These are phyloP conservation scores for Choristoneura fumiferana DNA, from an alignment of 1,140 invertebrate genomes.

Conservation along the genomic window DNA sequence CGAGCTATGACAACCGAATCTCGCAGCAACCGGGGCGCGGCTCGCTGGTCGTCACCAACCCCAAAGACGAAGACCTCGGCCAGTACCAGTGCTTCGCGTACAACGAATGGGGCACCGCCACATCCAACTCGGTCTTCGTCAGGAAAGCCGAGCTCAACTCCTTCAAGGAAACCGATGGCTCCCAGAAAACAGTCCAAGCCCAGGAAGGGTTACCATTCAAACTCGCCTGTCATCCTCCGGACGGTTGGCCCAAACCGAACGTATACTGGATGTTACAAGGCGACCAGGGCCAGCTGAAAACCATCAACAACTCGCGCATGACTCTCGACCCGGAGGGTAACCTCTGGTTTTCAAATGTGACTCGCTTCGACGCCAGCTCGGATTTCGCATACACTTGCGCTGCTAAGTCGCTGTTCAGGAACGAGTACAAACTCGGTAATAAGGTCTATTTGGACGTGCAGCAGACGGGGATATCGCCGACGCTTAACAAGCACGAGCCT, in stretches of 20 bases:
- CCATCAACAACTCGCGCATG: constrained; percentile 95
- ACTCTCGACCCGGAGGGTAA: constrained; percentile 96
- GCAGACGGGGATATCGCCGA: constrained; percentile 85
- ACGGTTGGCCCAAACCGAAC: constrained; percentile 95
- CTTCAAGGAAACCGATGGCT: constrained; percentile 87
- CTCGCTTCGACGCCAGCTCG: constrained; percentile 87
- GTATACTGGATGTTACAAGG: constrained; percentile 96
- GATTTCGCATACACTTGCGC: constrained; percentile 94
- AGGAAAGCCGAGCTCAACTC: constrained; percentile 96
- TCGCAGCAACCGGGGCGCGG: constrained; percentile 94
- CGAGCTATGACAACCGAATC: constrained; percentile 95
- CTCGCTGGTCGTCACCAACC: constrained; percentile 92
- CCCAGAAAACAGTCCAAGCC: constrained; percentile 81
- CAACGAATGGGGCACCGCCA: constrained; percentile 96
- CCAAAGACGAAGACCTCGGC: constrained; percentile 94
- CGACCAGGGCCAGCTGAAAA: constrained; percentile 87
- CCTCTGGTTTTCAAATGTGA: constrained; percentile 96
- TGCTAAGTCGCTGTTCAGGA: constrained; percentile 91
- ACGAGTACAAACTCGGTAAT: constrained; percentile 95
- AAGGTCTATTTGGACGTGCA: constrained; percentile 88
- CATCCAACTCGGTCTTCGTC: constrained; percentile 96
- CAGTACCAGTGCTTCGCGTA: constrained; percentile 98
- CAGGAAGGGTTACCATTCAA: constrained; percentile 93
- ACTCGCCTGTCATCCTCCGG: constrained; percentile 92
- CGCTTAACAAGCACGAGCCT: constrained; percentile 88